A percentile compares a stretch with the other conserved stretches of the same genome.
phyloP scores from a whole-genome alignment of 2,888 invertebrate species.

The Nemapogon koenigi region DNA sequence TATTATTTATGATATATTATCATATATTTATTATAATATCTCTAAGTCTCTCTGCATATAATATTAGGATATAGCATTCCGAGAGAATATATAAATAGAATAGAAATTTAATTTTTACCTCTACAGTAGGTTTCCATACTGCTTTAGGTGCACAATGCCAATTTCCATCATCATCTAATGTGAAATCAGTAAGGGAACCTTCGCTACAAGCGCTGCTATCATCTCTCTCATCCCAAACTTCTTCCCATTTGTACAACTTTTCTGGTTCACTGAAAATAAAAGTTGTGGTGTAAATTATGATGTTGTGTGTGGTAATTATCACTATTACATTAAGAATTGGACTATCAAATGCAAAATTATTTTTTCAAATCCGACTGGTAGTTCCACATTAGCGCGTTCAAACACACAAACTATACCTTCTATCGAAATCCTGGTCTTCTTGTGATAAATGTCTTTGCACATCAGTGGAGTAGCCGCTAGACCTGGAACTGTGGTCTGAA shows the following conservation, averaged over 20 bases:
- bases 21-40: no score
- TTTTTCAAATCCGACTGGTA: no score
- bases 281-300: no score
- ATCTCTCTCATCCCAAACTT: slow-evolving; percentile 30
- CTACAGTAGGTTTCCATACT: slow-evolving; percentile 82
- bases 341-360: no score
- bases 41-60: no score
- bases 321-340: no score
- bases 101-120: slow-evolving; percentile 47
- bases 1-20: no score
- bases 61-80: no score
- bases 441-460: slow-evolving; percentile 32
- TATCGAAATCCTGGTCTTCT: slow-evolving; percentile 43
- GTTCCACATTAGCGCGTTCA: no score
- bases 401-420: slow-evolving; percentile 29
- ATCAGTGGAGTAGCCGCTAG: slow-evolving; percentile 53
- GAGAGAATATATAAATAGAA: no score
- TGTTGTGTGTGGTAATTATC: no score
- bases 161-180: slow-evolving; percentile 53
- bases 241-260: background rate
- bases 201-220: slow-evolving; percentile 57
- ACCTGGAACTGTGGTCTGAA: slow-evolving; percentile 49
- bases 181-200: slow-evolving; percentile 46
- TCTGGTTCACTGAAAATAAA: slow-evolving; percentile 1
- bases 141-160: slow-evolving; percentile 82